Evolutionary conservation across 1,140 invertebrate species (phyloP), one percentile per base, ranked within the genome.

Genomic region (Dendrolimus punctatus): DNA sequence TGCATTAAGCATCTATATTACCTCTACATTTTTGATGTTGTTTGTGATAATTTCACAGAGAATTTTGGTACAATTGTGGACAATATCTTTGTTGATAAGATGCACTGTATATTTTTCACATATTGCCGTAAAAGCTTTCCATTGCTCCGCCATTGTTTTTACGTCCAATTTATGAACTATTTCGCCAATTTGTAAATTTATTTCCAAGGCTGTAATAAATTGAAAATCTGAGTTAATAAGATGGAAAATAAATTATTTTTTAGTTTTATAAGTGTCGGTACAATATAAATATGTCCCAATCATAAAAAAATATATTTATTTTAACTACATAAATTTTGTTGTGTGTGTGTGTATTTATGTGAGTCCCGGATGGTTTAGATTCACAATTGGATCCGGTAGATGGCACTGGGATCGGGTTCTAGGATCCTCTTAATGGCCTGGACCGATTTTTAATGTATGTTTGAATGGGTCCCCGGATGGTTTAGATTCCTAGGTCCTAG

Each of bases 71-170:
- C 67, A 71, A 37, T 76, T 58, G n/a, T 57, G 67, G 51, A 66
- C 76, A 10, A 76, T 58, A 38, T 61, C 43, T 51, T 60, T 70
- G 40, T 84, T 71, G 8, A 60, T 60, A 5, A 85, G 45, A 45
- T 60, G 64, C 42, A 44, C 53, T 0, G 71, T 73, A 66, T 85
- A 74, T 59, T 81, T 82, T 39, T 83, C 78, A 79, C 76, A 84
- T 39, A 85, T 60, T 6, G 63, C 51, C n/a, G 59, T 73, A 52
- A 68, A 78, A 1, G 71, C 76, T 58, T 84, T 85, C 78, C 80
- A 85, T 46, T 85, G 82, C 42, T 81, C 82, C 0, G 82, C 80
- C 76, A 84, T 81, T 5, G 82, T 82, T 49, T 84, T 85, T 6
- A 84, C 68, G 66, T 85, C 82, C 37, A 85, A 52, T 36, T 51